A percentile compares a stretch with the other conserved stretches of the same genome.
Conservation (phyloP, 2,797 vertebrate genomes). For the Anabacerthia variegaticeps region DNA sequence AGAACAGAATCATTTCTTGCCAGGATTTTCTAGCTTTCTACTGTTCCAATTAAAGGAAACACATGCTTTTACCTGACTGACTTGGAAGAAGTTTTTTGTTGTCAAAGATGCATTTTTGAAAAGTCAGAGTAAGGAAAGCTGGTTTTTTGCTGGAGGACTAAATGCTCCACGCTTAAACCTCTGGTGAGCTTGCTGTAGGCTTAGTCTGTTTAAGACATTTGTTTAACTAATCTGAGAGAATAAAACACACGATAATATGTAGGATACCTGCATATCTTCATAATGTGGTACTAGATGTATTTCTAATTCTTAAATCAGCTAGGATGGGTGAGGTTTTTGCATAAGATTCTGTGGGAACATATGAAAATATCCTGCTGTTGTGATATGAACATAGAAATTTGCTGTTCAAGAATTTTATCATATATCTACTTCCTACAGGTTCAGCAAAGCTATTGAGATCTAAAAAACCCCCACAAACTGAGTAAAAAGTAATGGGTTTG, state of each 20-base stretch:
- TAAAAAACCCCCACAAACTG: background rate
- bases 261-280: background rate
- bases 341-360: background rate
- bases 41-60: background rate
- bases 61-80: background rate
- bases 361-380: background rate
- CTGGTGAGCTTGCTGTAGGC: background rate
- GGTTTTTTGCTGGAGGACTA: background rate
- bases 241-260: background rate
- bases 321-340: background rate
- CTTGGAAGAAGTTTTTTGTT: background rate
- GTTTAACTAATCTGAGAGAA: background rate
- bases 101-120: background rate
- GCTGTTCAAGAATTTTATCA: background rate
- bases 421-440: background rate
- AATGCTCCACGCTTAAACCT: background rate
- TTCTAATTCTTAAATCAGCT: background rate
- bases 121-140: background rate
- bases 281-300: background rate
- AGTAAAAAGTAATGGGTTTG: background rate
- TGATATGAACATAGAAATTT: background rate
- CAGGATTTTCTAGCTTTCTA: background rate
- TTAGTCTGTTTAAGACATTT: background rate
- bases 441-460: background rate
- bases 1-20: background rate